Evolutionary conservation across 2,797 vertebrate genomes (phyloP).

Genomic region (Enoplosus armatus): DNA sequence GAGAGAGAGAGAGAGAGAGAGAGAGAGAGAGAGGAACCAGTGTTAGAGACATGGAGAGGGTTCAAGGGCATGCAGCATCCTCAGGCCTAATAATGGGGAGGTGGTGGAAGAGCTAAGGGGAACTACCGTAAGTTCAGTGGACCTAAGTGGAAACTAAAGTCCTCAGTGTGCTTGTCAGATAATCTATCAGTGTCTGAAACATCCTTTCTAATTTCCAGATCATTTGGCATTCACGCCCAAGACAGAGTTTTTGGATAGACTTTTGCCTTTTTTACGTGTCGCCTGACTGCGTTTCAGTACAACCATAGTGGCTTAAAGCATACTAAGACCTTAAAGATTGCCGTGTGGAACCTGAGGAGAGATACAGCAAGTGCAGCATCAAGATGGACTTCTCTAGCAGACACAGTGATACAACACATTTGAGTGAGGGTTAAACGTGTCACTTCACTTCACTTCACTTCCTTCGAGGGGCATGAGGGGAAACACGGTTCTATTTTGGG

Average conservation of each 20-base stretch:
- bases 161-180: not conserved
- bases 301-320: slow-evolving; percentile 1
- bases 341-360: slow-evolving; percentile 13
- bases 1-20: no score
- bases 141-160: slow-evolving; percentile 7
- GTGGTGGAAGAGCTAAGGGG: slow-evolving; percentile 24
- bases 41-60: slow-evolving; percentile 80
- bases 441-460: not conserved
- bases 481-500: not conserved
- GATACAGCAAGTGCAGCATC: slow-evolving; percentile 26
- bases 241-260: no score
- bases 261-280: not conserved
- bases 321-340: not conserved
- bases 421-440: not conserved
- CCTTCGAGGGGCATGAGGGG: not conserved
- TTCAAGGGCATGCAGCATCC: slow-evolving; percentile 79
- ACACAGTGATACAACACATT: not conserved
- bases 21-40: slow-evolving; percentile 81
- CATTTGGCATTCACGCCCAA: not conserved
- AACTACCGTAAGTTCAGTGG: slow-evolving; percentile 9
- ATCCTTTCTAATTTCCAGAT: not conserved
- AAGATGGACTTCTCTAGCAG: not conserved
- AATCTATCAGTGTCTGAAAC: not conserved
- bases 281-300: not conserved
- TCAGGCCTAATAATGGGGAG: slow-evolving; percentile 56